These are phyloP conservation scores for Microvelia longipes DNA, from an alignment of 1,140 invertebrate species.

Conservation along the genomic window DNA sequence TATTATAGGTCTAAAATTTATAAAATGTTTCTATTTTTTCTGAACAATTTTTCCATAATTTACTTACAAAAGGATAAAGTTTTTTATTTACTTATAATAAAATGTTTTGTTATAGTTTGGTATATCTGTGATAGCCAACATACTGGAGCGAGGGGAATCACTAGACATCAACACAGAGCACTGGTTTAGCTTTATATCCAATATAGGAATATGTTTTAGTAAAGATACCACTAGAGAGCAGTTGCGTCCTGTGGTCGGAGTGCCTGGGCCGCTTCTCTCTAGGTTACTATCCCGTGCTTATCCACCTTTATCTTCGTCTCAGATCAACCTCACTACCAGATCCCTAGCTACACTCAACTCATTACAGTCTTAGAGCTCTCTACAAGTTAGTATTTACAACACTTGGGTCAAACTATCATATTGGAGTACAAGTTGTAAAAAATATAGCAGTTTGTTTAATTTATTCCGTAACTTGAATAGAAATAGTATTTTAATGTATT, in stretches of 20 bases:
- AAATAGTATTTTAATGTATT: no score
- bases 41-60: no score
- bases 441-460: no score
- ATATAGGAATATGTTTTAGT: conserved; percentile 3
- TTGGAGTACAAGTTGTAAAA: no score
- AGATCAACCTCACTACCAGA: background rate
- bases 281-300: conserved; percentile 3
- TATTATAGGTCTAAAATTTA: no score
- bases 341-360: background rate
- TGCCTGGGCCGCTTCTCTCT: conserved; percentile 9
- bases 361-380: background rate
- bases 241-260: conserved; percentile 12
- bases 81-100: no score
- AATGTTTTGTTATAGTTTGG: conserved; percentile 10
- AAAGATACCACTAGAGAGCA: background rate
- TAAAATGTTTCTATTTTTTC: no score
- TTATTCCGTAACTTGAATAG: no score
- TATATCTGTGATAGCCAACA: conserved; percentile 13
- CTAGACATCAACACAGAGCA: background rate
- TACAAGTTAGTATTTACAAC: no score
- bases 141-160: conserved; percentile 12
- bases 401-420: no score
- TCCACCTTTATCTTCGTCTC: background rate
- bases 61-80: no score
- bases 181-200: background rate